Conservation (phyloP, 2,797 vertebrate genomes). For the Ctenopoma multispine region DNA sequence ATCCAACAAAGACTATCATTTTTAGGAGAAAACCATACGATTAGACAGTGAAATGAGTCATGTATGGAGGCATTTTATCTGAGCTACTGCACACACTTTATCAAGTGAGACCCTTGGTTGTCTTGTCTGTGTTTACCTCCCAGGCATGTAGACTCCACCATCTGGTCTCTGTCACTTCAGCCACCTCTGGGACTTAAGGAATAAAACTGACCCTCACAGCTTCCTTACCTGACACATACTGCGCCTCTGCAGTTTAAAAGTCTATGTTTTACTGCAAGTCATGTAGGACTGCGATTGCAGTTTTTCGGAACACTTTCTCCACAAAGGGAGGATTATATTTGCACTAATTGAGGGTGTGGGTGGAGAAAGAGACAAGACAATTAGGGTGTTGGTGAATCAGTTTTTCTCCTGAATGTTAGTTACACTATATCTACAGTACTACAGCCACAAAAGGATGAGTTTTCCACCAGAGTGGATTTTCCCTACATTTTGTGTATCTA, state of each 20-base stretch:
- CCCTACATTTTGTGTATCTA: constrained; percentile 14
- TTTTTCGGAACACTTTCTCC: constrained; percentile 13
- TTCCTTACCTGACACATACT: constrained; percentile 38
- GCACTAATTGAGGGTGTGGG: constrained; percentile 51
- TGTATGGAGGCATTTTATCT: constrained; percentile 10
- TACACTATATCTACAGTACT: not conserved
- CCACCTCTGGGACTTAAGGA: constrained; percentile 53
- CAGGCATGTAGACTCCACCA: constrained; percentile 57
- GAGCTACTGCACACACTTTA: constrained; percentile 34
- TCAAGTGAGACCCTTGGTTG: constrained; percentile 40
- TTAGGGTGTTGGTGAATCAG: constrained; percentile 17
- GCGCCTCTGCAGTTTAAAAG: constrained; percentile 25
- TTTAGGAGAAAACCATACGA: not conserved
- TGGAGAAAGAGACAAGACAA: constrained; percentile 38
- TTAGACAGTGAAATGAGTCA: not conserved
- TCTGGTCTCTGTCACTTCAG: constrained; percentile 62
- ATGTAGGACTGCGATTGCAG: not conserved
- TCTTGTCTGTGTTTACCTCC: constrained; percentile 50
- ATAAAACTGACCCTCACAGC: constrained; percentile 35
- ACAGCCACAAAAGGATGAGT: constrained; percentile 5
- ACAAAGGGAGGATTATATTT: constrained; percentile 38
- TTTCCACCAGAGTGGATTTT: constrained; percentile 16
- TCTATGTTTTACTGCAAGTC: constrained; percentile 13
- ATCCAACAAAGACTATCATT: not conserved
- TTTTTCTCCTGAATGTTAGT: constrained; percentile 13